A percentile compares a stretch with the other conserved stretches of the same genome.
Evolutionary conservation across 2,113 vertebrate species (phyloP).

Genomic region (Pelecanoides urinatrix): DNA sequence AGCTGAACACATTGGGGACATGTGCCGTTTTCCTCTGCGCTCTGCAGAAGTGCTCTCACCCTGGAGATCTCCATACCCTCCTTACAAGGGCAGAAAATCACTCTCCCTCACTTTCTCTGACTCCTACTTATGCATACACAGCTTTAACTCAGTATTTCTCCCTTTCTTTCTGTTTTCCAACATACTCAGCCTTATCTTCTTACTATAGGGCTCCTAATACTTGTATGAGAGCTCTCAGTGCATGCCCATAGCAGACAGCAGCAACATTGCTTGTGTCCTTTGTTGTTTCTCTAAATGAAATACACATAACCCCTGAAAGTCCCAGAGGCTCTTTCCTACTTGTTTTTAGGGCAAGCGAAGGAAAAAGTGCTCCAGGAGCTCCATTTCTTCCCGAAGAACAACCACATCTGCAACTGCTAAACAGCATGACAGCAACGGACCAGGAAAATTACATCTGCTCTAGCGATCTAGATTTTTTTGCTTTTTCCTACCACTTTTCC

Average conservation of each 20-base stretch:
- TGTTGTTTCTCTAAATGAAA: background rate
- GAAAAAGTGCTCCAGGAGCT: background rate
- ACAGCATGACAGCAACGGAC: background rate
- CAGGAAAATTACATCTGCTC: background rate
- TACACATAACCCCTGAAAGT: background rate
- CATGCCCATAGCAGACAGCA: background rate
- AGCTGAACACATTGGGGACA: background rate
- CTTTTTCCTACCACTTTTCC: background rate
- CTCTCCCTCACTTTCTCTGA: background rate
- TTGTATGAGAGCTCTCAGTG: background rate
- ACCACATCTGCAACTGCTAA: background rate
- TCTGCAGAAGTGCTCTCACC: background rate
- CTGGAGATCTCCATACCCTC: background rate
- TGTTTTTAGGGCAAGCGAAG: background rate
- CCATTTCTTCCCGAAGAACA: background rate
- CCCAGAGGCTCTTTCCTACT: background rate
- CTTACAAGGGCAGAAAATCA: background rate
- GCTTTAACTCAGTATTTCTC: background rate
- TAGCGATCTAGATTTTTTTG: background rate
- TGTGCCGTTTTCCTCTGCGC: background rate
- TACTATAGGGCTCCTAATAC: background rate
- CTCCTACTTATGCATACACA: background rate
- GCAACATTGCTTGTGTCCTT: background rate
- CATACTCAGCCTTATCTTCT: background rate
- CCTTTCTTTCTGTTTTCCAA: background rate